Percentiles rank a stretch among this genome's conserved stretches.
Conservation (phyloP, 2,888 invertebrate species). For the Eupithecia abbreviata region DNA sequence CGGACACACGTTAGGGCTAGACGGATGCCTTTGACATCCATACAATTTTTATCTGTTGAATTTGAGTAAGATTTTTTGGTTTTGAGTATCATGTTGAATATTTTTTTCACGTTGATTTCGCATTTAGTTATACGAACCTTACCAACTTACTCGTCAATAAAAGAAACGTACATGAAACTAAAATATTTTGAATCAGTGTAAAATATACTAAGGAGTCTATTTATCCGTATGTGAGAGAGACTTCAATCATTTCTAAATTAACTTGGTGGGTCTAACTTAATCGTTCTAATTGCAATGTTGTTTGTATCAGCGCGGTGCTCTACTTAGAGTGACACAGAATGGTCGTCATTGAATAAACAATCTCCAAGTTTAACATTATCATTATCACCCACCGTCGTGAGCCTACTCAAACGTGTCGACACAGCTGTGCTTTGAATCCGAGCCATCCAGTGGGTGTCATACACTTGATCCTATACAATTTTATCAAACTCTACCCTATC, state of each 20-base stretch:
- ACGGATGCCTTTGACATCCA: constrained; percentile 54
- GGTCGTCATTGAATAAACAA: constrained; percentile 52
- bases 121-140: not conserved
- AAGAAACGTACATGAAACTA: not conserved
- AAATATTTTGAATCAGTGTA: not conserved
- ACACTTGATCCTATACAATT: constrained; percentile 50
- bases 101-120: not conserved
- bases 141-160: not conserved
- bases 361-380: constrained; percentile 48
- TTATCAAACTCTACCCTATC: constrained; percentile 59
- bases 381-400: constrained; percentile 60
- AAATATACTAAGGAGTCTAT: not conserved
- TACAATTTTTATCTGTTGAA: constrained; percentile 24
- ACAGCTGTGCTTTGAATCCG: constrained; percentile 56
- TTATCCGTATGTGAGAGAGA: not conserved
- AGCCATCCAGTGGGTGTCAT: constrained; percentile 57
- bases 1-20: constrained; percentile 71
- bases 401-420: constrained; percentile 62
- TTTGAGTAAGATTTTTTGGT: not conserved
- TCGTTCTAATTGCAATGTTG: not conserved
- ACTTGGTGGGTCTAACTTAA: not conserved
- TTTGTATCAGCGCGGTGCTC: constrained; percentile 12
- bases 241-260: not conserved
- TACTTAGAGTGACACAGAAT: constrained; percentile 38
- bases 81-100: not conserved